Percentiles rank a stretch among this genome's conserved stretches.
These are phyloP conservation scores for Clostera curtula DNA, from an alignment of 2,888 invertebrate genomes.

Conservation along the genomic window DNA sequence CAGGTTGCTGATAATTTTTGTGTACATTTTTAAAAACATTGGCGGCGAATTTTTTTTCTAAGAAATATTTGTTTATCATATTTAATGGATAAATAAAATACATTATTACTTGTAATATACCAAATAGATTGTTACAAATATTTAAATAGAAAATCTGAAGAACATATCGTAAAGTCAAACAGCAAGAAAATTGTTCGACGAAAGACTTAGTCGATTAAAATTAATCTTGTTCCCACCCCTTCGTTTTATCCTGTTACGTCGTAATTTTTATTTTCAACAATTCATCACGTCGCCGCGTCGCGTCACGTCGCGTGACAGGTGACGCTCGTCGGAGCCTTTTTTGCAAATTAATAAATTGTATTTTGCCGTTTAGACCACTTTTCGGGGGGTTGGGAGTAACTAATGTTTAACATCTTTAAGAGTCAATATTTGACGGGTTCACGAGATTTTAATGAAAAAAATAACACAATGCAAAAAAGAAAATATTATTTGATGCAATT, in stretches of 20 bases:
- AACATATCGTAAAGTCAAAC: no score
- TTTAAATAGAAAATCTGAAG: no score
- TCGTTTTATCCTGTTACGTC: conserved; percentile 39
- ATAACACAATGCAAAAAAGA: no score
- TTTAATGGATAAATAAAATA: no score
- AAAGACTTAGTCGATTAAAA: conserved; percentile 46
- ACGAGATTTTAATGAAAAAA: conserved; percentile 9
- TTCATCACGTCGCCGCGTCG: conserved; percentile 46
- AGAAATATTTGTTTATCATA: no score
- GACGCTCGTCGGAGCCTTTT: conserved; percentile 39
- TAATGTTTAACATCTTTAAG: conserved; percentile 21
- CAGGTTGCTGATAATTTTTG: no score
- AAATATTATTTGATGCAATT: no score
- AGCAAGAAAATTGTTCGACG: conserved; percentile 23
- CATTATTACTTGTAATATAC: no score
- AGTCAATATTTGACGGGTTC: conserved; percentile 23
- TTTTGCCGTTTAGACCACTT: conserved; percentile 37
- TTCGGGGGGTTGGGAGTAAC: conserved; percentile 25
- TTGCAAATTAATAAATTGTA: conserved; percentile 53
- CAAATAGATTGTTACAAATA: no score
- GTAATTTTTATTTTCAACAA: conserved; percentile 62
- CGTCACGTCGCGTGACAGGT: conserved; percentile 49
- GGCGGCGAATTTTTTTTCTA: no score
- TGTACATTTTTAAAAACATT: no score
- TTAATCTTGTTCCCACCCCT: conserved; percentile 40